Percentiles rank a stretch among this genome's conserved stretches.
These are phyloP conservation scores for Caenorhabditis japonica DNA, from an alignment of 2,888 invertebrate genomes.

Conservation along the genomic window DNA sequence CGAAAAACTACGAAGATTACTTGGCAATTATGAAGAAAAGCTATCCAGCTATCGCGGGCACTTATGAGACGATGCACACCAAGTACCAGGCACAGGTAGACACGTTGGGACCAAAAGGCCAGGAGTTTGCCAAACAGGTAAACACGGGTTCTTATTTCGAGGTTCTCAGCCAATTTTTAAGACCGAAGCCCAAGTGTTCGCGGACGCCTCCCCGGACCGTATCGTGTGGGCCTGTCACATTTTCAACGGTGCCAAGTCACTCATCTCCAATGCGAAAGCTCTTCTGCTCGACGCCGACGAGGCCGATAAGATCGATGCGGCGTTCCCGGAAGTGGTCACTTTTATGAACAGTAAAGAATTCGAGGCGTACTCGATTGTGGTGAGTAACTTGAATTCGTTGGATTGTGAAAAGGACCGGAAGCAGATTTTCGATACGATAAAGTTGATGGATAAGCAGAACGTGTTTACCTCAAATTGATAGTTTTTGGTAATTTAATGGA, in stretches of 20 bases:
- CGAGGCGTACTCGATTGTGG: conserved; percentile 41
- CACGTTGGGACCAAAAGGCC: conserved; percentile 41
- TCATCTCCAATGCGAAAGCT: conserved; percentile 20
- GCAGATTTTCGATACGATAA: conserved; percentile 50
- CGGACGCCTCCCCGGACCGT: conserved; percentile 45
- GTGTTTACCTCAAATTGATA: conserved; percentile 28
- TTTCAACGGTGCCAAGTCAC: conserved; percentile 39
- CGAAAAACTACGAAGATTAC: conserved; percentile 31
- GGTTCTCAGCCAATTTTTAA: conserved; percentile 3
- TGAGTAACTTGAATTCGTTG: conserved; percentile 35
- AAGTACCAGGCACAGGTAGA: conserved; percentile 44
- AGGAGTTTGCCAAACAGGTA: conserved; percentile 30
- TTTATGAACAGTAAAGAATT: conserved; percentile 53
- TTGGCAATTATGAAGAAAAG: conserved; percentile 27
- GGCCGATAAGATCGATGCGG: conserved; percentile 19
- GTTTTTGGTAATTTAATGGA: too few species aligned
- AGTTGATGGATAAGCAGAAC: conserved; percentile 37
- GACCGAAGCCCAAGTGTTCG: conserved; percentile 44
- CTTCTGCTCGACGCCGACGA: conserved; percentile 35
- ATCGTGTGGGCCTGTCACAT: conserved; percentile 53
- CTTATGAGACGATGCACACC: conserved; percentile 20
- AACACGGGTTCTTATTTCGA: neutral
- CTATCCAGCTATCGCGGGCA: conserved; percentile 26
- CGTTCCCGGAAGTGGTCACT: conserved; percentile 44
- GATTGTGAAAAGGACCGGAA: conserved; percentile 48